A percentile compares a stretch with the other conserved stretches of the same genome.
phyloP scores from a whole-genome alignment of 2,113 vertebrate species.

The Phoxinus phoxinus region DNA sequence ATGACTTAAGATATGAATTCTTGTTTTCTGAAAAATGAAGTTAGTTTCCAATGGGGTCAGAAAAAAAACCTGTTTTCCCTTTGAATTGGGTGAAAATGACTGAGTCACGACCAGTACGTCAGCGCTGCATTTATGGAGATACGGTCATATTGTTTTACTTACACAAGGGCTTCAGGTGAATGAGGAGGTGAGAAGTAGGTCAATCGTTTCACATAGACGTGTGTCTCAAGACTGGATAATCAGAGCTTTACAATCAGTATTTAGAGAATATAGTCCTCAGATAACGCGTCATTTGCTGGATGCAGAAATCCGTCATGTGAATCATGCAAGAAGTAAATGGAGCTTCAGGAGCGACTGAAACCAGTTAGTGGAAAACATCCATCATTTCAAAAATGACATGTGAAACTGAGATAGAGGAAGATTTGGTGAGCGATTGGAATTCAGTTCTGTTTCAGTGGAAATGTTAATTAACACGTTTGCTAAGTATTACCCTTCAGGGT shows the following conservation, averaged over 20 bases:
- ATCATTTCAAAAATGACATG: background rate
- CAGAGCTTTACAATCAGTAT: background rate
- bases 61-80: too few relatives aligned
- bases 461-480: background rate
- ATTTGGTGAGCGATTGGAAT: background rate
- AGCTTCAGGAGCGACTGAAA: background rate
- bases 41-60: too few relatives aligned
- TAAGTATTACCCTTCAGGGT: background rate
- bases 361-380: background rate
- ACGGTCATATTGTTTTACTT: background rate
- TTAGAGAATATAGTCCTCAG: background rate
- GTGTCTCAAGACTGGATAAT: background rate
- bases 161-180: background rate
- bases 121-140: background rate
- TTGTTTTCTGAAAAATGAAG: too few relatives aligned
- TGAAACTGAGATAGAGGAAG: background rate
- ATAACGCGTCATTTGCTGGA: background rate
- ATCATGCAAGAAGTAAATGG: background rate
- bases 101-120: background rate
- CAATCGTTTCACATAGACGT: background rate
- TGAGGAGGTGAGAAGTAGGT: background rate
- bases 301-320: background rate
- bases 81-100: background rate
- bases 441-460: background rate
- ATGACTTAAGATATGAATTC: too few relatives aligned